Evolutionary conservation across 1,140 invertebrate genomes (phyloP).

Genomic region (Drosophila lini): DNA sequence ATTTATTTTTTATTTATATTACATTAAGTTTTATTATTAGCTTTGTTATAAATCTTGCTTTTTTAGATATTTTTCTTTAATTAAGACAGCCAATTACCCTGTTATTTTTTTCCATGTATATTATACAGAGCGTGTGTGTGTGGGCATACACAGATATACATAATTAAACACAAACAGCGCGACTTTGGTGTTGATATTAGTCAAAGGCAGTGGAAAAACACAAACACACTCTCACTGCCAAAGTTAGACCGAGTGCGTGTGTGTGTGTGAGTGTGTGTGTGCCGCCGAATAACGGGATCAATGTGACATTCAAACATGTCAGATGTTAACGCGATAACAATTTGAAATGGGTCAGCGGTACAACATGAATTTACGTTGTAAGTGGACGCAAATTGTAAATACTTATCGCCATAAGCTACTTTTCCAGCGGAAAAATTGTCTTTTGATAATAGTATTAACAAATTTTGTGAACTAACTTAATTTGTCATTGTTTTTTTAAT

Average conservation of each 20-base stretch:
- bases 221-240: slow-evolving; percentile 12
- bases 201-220: slow-evolving; percentile 37
- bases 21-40: not conserved
- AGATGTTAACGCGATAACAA: slow-evolving; percentile 49
- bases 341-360: slow-evolving; percentile 62
- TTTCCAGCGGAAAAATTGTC: not conserved
- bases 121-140: not conserved
- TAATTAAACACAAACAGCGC: slow-evolving; percentile 75
- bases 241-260: not conserved
- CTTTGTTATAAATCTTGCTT: too few relatives aligned
- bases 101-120: not conserved
- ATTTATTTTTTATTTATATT: not conserved
- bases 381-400: slow-evolving; percentile 24
- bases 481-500: not conserved
- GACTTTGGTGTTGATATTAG: slow-evolving; percentile 45
- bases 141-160: slow-evolving; percentile 46
- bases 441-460: slow-evolving; percentile 5
- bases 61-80: not conserved
- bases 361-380: slow-evolving; percentile 41
- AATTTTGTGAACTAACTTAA: not conserved
- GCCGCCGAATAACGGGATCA: slow-evolving; percentile 61
- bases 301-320: slow-evolving; percentile 65
- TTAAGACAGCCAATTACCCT: not conserved
- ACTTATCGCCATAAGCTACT: slow-evolving; percentile 15
- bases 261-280: slow-evolving; percentile 16